Evolutionary conservation across 2,797 vertebrate genomes (phyloP), one percentile per base, ranked within the genome.

Genomic region (Lerista edwardsae): DNA sequence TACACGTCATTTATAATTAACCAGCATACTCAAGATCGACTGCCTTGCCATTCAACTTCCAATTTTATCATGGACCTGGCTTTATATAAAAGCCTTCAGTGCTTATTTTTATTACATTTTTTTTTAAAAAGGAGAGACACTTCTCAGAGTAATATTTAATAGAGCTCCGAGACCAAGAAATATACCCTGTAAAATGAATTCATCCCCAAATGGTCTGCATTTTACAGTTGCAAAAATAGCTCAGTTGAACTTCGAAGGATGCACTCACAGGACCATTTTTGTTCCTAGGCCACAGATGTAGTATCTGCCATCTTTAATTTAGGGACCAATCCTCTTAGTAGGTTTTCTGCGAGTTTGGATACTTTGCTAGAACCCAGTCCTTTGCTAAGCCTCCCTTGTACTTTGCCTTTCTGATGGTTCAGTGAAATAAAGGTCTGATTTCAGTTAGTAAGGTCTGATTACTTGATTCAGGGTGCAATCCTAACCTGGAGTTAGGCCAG

Each of bases 1-100:
- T 82, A 90, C 83, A 79, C 85, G 82, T 64, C 93, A 87, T 29
- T 87, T 85, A 80, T 84, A 82, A 93, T 90, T 90, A 93, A 91
- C 47, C 65, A 57, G 76, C 84, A 90, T 87, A 91, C 87, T 89
- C 89, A 59, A 29, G 73, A 79, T 85, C 78, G 68, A 25, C 4
- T 15, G 25, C 64, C 82, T 25, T 75, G 27, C 4, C 3, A 39
- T 59, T 31, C 69, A 31, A 76, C 75, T 75, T 72, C 65, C 15
- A 6, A 62, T 82, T 84, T 90, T 75, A 67, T 44, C 47, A 34
- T 51, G 83, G 90, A 79, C 85, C 44, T 44, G 65, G 65, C 88
- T 89, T 57, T 76, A 61, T 80, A 91, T 39, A 86, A 91, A 94
- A 55, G 82, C 72, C 82, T 82, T 80, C 78, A 29, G 27, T 29